phyloP scores from a whole-genome alignment of 2,113 vertebrate species.

The Rynchops niger region DNA sequence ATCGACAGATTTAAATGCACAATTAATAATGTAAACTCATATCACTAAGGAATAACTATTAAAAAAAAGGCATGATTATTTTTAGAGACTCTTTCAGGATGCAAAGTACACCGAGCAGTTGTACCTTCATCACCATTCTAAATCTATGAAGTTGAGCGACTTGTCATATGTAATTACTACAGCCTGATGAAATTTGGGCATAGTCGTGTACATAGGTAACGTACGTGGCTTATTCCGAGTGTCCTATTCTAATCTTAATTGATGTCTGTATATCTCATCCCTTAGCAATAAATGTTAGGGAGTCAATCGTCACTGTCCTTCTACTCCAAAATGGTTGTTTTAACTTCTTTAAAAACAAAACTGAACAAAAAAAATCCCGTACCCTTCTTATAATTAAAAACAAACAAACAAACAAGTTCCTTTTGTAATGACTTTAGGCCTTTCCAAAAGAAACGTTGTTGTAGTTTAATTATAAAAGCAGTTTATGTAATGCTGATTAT shows the following conservation, averaged over 20 bases:
- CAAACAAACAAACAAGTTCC: neutral
- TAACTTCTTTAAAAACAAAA: neutral
- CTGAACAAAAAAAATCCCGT: neutral
- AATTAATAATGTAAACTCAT: neutral
- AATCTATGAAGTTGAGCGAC: neutral
- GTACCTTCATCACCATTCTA: neutral
- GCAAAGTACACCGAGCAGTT: neutral
- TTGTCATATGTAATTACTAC: neutral
- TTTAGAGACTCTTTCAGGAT: neutral
- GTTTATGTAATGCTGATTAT: neutral
- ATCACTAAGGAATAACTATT: neutral
- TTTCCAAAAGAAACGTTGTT: neutral
- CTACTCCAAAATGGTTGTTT: neutral
- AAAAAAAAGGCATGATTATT: conserved; percentile 7
- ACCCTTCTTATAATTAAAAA: neutral
- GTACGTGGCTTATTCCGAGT: neutral
- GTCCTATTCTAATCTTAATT: neutral
- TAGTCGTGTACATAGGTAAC: neutral
- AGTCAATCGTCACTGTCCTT: neutral
- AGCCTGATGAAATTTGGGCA: neutral
- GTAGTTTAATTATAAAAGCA: conserved; percentile 4
- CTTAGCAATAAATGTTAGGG: neutral
- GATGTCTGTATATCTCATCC: neutral
- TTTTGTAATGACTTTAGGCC: neutral
- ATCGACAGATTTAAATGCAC: conserved; percentile 15